Evolutionary conservation across 1,140 invertebrate species (phyloP).

Genomic region (Aphis gossypii): DNA sequence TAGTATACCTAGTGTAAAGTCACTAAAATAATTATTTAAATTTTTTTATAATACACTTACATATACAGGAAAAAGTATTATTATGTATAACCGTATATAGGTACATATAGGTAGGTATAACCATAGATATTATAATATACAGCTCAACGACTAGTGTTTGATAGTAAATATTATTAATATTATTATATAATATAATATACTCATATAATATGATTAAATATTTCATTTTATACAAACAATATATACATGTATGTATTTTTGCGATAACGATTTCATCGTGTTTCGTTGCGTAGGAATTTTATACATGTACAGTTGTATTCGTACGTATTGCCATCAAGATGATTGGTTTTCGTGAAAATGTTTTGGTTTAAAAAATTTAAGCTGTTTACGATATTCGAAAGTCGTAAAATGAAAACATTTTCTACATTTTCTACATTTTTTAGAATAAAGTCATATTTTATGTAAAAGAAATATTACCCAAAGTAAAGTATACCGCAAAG

Average conservation of each 20-base stretch:
- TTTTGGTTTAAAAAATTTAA: not conserved
- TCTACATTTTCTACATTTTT: no score
- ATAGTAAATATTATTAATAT: not conserved
- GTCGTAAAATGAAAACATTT: conserved; percentile 8
- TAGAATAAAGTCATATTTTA: not conserved
- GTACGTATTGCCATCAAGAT: not conserved
- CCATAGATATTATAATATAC: not conserved
- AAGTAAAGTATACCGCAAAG: no score
- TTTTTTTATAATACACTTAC: no score
- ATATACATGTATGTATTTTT: not conserved
- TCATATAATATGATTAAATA: not conserved
- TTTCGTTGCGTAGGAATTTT: not conserved
- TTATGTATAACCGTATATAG: no score
- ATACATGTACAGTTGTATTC: not conserved
- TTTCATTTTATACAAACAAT: not conserved
- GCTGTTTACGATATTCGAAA: not conserved
- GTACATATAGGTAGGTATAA: no score
- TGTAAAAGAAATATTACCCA: not conserved
- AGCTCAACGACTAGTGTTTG: not conserved
- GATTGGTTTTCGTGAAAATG: not conserved
- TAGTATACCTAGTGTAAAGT: not conserved
- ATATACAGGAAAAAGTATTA: no score
- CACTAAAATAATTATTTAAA: no score
- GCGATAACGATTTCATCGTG: not conserved
- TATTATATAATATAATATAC: not conserved